Conservation (phyloP, 30 jellyfish, hydroid and myxozoan species). For the Pseudorhiza aurosa region DNA sequence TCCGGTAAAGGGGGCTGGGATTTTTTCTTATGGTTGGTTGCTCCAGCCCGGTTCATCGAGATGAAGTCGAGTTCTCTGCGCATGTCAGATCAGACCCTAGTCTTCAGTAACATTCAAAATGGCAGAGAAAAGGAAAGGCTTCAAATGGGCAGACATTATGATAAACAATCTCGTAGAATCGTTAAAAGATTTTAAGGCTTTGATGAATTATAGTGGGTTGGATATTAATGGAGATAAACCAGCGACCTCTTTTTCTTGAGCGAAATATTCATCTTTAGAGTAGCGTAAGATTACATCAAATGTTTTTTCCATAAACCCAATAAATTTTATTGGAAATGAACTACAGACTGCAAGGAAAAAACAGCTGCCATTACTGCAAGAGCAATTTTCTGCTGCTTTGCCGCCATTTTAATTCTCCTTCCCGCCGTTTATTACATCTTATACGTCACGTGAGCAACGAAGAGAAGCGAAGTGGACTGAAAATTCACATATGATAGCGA, state of each 20-base stretch:
- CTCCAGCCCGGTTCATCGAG: constrained; percentile 14
- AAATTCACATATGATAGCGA: background rate
- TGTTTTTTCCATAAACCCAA: background rate
- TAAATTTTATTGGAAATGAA: background rate
- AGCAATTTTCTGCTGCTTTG: constrained; percentile 1
- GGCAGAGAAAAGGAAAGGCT: background rate
- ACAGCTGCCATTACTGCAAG: constrained; percentile 1
- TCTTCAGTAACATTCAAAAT: background rate
- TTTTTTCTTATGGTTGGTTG: background rate
- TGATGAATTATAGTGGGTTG: background rate
- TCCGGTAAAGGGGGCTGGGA: constrained; percentile 4
- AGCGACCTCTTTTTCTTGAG: no score
- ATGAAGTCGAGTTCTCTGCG: background rate
- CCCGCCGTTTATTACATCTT: background rate
- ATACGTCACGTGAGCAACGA: background rate
- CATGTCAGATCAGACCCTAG: background rate
- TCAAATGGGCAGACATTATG: background rate
- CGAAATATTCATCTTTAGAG: background rate
- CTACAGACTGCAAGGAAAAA: background rate
- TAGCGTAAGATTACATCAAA: background rate
- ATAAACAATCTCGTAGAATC: background rate
- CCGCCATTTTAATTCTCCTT: background rate
- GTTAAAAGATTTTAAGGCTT: background rate
- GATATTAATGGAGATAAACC: background rate
- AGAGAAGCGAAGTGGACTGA: background rate